Evolutionary conservation across 1,140 invertebrate genomes (phyloP).

Genomic region (Ooceraea biroi): DNA sequence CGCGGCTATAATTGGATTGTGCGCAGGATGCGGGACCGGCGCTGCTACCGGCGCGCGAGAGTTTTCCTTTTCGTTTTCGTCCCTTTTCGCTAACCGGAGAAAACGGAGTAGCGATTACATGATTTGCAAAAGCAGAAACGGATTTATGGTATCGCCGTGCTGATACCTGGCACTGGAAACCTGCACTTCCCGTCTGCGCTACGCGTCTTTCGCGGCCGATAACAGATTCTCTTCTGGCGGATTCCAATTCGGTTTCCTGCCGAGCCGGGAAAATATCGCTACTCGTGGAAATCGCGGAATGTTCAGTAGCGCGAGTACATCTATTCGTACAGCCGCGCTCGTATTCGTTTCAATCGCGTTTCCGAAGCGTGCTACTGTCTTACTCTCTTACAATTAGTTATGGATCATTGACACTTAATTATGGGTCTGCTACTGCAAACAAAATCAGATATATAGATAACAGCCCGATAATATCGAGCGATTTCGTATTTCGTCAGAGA

Average conservation of each 20-base stretch:
- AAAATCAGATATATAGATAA: neutral
- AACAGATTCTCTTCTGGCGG: no score
- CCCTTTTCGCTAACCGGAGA: constrained; percentile 25
- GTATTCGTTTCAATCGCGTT: neutral
- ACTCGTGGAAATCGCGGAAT: no score
- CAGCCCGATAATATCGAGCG: neutral
- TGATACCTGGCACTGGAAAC: neutral
- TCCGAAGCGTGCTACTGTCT: neutral
- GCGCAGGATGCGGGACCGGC: constrained; percentile 51
- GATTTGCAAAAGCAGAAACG: constrained; percentile 16
- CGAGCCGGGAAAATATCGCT: no score
- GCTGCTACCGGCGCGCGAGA: constrained; percentile 44
- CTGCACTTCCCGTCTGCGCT: neutral
- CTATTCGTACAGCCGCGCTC: neutral
- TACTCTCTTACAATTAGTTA: no score
- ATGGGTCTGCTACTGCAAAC: neutral
- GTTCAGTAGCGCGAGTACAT: neutral
- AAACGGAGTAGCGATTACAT: constrained; percentile 37
- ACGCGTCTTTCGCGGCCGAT: neutral
- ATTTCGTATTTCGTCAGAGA: neutral
- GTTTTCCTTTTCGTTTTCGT: constrained; percentile 13
- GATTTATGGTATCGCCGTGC: constrained; percentile 20
- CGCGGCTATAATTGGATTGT: constrained; percentile 60
- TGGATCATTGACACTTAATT: constrained; percentile 15
- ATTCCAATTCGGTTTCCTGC: no score